These are phyloP conservation scores for Vireo altiloquus DNA, from an alignment of 2,113 vertebrate genomes.

Conservation along the genomic window DNA sequence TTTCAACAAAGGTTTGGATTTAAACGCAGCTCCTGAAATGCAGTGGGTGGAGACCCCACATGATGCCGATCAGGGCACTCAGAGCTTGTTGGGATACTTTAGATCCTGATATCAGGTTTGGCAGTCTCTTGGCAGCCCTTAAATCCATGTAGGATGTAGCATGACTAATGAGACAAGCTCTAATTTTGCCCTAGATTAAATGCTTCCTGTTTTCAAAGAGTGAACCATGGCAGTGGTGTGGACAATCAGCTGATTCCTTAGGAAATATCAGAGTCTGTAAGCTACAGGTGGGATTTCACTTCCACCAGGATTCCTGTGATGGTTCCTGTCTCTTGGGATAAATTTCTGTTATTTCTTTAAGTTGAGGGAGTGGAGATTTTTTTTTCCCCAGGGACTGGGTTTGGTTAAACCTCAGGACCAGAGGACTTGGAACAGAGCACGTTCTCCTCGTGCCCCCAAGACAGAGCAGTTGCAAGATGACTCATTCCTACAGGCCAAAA, in stretches of 20 bases:
- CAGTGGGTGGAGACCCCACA: not conserved
- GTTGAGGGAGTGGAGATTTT: not conserved
- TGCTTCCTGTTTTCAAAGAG: slow-evolving; percentile 20
- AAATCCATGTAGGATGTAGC: not conserved
- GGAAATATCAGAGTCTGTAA: not conserved
- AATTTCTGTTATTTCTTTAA: rapidly evolving
- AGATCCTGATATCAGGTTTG: not conserved
- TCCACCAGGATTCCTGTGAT: not conserved
- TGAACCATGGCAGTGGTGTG: not conserved
- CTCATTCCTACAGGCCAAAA: not conserved
- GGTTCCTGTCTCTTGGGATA: not conserved
- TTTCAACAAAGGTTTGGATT: not conserved
- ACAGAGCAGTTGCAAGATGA: not conserved
- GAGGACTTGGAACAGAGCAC: not conserved
- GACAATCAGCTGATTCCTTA: not conserved
- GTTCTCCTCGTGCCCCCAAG: not conserved
- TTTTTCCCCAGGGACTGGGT: not conserved
- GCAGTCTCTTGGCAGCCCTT: not conserved
- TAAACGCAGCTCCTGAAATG: not conserved
- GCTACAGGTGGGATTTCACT: not conserved
- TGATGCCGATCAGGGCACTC: not conserved
- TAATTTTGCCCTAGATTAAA: not conserved
- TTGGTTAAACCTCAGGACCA: not conserved
- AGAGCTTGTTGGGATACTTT: not conserved
- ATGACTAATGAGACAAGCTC: slow-evolving; percentile 9